phyloP scores from a whole-genome alignment of 2,113 vertebrate genomes.

The Dryoscopus gambensis region DNA sequence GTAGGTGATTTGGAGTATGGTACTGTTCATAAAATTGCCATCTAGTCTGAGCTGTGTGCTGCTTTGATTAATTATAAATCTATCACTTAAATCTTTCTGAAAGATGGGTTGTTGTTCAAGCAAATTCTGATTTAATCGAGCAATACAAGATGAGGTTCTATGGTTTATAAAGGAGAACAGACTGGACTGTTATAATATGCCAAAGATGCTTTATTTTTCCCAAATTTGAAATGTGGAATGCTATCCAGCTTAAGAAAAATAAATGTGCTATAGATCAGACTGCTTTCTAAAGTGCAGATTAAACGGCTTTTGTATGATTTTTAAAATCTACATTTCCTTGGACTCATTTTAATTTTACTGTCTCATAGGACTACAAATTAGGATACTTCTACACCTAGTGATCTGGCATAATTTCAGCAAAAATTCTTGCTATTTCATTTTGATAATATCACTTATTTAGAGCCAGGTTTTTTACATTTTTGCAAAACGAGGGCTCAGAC shows the following conservation, averaged over 20 bases:
- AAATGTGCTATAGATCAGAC: not conserved
- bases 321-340: not conserved
- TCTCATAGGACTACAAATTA: not conserved
- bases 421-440: not conserved
- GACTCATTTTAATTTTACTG: not conserved
- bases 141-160: not conserved
- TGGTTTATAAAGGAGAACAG: not conserved
- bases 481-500: not conserved
- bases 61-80: constrained; percentile 9
- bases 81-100: not conserved
- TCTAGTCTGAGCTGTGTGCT: not conserved
- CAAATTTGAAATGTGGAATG: not conserved
- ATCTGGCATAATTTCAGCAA: not conserved
- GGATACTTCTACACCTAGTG: not conserved
- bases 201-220: not conserved
- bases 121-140: not conserved
- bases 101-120: not conserved
- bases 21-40: not conserved
- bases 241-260: not conserved
- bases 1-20: not conserved
- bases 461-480: not conserved
- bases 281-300: not conserved
- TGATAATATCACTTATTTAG: not conserved
- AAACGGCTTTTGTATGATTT: not conserved
- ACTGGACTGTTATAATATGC: not conserved